Percentiles rank a stretch among this genome's conserved stretches.
phyloP scores from a whole-genome alignment of 2,797 vertebrate species.

The Scyliorhinus canicula region DNA sequence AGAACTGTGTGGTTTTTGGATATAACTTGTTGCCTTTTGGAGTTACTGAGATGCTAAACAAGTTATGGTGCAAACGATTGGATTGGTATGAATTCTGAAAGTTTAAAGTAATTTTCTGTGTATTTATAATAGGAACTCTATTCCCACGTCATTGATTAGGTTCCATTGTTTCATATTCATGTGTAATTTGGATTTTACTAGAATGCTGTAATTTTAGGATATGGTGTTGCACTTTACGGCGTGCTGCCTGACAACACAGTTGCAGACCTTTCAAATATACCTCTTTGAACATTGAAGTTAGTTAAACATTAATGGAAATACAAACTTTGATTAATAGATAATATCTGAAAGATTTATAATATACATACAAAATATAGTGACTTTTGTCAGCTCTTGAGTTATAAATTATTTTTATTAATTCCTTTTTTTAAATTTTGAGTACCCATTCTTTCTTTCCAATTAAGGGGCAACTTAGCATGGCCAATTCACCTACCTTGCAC shows the following conservation, averaged over 20 bases:
- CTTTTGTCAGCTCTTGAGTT: not conserved
- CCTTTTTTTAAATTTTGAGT: too few species aligned
- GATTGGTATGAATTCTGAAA: not conserved
- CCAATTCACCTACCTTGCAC: too few species aligned
- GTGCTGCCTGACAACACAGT: not conserved
- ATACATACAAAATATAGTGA: not conserved
- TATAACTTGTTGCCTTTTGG: not conserved
- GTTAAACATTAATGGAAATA: not conserved
- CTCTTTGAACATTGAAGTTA: conserved; percentile 9
- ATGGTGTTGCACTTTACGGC: not conserved
- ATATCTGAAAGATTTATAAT: not conserved
- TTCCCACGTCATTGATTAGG: not conserved
- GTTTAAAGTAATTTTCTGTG: not conserved
- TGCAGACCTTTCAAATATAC: not conserved
- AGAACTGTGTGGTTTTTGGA: not conserved
- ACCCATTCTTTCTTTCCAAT: too few species aligned
- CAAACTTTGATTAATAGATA: not conserved
- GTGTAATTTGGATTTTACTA: not conserved
- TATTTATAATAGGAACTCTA: not conserved
- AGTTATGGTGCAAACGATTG: not conserved
- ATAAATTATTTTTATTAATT: not conserved
- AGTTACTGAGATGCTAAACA: not conserved
- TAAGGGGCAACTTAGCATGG: too few species aligned
- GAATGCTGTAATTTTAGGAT: not conserved
- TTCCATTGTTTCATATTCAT: not conserved